phyloP scores from a whole-genome alignment of 2,888 invertebrate genomes.

The Erebia aethiops region DNA sequence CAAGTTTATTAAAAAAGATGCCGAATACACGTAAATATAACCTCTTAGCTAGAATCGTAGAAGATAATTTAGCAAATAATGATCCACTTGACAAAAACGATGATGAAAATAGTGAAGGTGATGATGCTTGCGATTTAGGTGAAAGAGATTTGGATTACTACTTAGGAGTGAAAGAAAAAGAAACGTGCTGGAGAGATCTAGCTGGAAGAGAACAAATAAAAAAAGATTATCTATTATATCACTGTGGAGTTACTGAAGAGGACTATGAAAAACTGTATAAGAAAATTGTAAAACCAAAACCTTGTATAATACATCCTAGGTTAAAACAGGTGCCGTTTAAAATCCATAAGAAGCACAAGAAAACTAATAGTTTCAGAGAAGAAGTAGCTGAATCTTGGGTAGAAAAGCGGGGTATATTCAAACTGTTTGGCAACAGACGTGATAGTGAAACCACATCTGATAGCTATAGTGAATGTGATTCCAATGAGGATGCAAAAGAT shows the following conservation, averaged over 20 bases:
- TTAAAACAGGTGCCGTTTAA: conserved; percentile 76
- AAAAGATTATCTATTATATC: conserved; percentile 72
- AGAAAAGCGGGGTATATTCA: conserved; percentile 69
- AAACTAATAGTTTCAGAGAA: conserved; percentile 55
- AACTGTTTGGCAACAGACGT: conserved; percentile 64
- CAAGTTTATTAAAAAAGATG: conserved; percentile 65
- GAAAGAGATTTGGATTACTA: conserved; percentile 74
- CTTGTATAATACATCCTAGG: conserved; percentile 55
- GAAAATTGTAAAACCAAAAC: conserved; percentile 51
- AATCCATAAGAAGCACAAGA: conserved; percentile 61
- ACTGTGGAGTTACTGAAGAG: conserved; percentile 70
- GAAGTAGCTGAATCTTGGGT: conserved; percentile 62
- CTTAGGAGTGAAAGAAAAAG: conserved; percentile 68
- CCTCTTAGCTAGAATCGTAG: conserved; percentile 53
- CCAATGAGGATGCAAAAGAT: conserved; percentile 48
- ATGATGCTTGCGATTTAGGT: conserved; percentile 60
- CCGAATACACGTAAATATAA: conserved; percentile 63
- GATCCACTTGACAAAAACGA: conserved; percentile 19
- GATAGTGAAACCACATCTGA: conserved; percentile 74
- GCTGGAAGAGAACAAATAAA: conserved; percentile 69
- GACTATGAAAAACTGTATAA: conserved; percentile 66
- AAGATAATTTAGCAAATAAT: conserved; percentile 50
- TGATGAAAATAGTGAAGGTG: conserved; percentile 40
- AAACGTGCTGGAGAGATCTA: conserved; percentile 72
- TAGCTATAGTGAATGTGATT: conserved; percentile 76